Conservation (phyloP, 1,140 invertebrate species). For the Trialeurodes vaporariorum region DNA sequence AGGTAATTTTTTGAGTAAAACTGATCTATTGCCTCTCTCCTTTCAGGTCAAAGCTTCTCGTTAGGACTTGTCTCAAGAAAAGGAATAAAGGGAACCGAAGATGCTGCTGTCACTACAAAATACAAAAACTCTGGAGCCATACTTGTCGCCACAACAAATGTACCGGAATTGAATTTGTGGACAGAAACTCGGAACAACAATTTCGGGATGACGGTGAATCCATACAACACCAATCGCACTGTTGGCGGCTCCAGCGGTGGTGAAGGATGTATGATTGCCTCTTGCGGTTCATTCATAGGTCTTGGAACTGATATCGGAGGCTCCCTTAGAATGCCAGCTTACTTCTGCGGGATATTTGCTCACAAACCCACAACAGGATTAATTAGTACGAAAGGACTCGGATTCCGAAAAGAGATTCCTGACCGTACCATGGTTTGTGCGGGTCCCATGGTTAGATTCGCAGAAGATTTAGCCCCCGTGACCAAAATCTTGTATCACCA, state of each 20-base stretch:
- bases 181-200: slow-evolving; percentile 81
- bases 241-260: slow-evolving; percentile 78
- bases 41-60: slow-evolving; percentile 28
- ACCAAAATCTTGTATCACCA: slow-evolving; percentile 47
- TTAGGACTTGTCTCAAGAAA: slow-evolving; percentile 47
- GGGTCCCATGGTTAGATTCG: slow-evolving; percentile 67
- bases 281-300: slow-evolving; percentile 72
- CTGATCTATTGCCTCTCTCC: neutral
- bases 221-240: slow-evolving; percentile 71
- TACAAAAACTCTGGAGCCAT: slow-evolving; percentile 76
- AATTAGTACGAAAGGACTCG: slow-evolving; percentile 41
- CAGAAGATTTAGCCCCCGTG: slow-evolving; percentile 59
- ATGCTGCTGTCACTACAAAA: slow-evolving; percentile 61
- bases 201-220: slow-evolving; percentile 85
- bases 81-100: slow-evolving; percentile 44
- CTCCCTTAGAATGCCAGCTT: slow-evolving; percentile 85
- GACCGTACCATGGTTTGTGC: slow-evolving; percentile 47
- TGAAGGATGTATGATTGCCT: slow-evolving; percentile 51
- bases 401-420: slow-evolving; percentile 39
- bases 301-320: slow-evolving; percentile 92
- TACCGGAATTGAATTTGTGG: slow-evolving; percentile 80
- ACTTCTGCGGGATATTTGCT: slow-evolving; percentile 89
- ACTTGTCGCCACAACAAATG: slow-evolving; percentile 79
- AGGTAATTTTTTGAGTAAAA: too few relatives aligned
- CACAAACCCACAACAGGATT: slow-evolving; percentile 65